Conservation (phyloP, 2,888 invertebrate species). For the Lasioglossum marginatum region DNA sequence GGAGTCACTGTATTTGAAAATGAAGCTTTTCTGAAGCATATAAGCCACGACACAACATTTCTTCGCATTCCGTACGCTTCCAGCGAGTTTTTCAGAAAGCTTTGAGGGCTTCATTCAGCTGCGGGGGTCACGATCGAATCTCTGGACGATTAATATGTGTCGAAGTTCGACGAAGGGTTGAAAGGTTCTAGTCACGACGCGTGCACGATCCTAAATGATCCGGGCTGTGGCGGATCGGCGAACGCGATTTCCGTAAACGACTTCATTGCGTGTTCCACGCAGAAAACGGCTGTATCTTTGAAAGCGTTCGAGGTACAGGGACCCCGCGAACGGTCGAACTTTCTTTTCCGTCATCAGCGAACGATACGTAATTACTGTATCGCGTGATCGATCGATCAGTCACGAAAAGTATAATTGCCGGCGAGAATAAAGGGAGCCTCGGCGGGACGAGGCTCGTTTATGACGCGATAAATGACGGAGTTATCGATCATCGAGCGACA, state of each 20-base stretch:
- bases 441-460: conserved; percentile 14
- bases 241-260: conserved; percentile 45
- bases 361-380: conserved; percentile 61
- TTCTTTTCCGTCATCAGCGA: conserved; percentile 35
- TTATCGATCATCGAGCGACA: conserved; percentile 55
- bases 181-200: conserved; percentile 17
- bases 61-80: background rate
- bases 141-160: conserved; percentile 27
- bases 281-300: conserved; percentile 48
- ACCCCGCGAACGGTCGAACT: conserved; percentile 31
- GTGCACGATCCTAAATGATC: background rate
- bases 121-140: background rate
- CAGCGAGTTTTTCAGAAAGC: background rate
- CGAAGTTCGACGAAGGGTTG: background rate
- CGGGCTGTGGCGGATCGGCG: background rate
- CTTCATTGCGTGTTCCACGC: conserved; percentile 50
- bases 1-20: too few relatives aligned
- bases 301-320: conserved; percentile 2
- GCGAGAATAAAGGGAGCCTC: conserved; percentile 28
- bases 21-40: too few relatives aligned
- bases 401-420: conserved; percentile 28
- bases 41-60: background rate
- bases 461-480: conserved; percentile 49
- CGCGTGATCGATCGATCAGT: conserved; percentile 65
- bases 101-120: background rate